Percentiles rank a stretch among this genome's conserved stretches.
phyloP scores from a whole-genome alignment of 2,888 invertebrate species.

The Tiliacea aurago region DNA sequence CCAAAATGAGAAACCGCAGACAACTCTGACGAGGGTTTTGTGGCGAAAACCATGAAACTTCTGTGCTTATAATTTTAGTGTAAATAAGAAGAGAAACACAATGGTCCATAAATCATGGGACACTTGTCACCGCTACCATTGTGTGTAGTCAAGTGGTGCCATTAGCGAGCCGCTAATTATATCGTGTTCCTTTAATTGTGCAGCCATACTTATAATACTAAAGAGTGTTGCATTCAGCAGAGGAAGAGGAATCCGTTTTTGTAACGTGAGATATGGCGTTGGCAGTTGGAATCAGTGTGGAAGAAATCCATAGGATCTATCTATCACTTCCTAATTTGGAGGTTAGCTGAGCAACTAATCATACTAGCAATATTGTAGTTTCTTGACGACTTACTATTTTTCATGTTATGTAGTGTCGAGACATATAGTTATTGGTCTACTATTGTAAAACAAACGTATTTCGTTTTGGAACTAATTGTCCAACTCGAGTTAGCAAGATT shows the following conservation, averaged over 20 bases:
- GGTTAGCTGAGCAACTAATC: neutral
- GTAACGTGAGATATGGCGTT: neutral
- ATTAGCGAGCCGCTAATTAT: conserved; percentile 55
- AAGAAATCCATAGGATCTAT: neutral
- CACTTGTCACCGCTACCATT: conserved; percentile 55
- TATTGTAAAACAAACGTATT: neutral
- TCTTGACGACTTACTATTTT: neutral
- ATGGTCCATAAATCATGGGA: conserved; percentile 64
- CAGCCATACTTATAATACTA: conserved; percentile 34
- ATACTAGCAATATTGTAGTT: neutral
- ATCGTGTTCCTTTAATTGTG: conserved; percentile 57
- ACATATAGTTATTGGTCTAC: no score
- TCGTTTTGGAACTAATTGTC: neutral
- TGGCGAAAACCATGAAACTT: conserved; percentile 8
- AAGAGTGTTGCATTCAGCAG: conserved; percentile 25
- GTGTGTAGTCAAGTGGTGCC: conserved; percentile 38
- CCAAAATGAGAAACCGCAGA: neutral
- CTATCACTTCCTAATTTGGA: neutral
- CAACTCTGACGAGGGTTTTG: neutral
- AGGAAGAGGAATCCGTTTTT: conserved; percentile 22
- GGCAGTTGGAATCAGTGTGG: neutral
- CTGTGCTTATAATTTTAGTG: conserved; percentile 23
- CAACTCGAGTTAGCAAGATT: neutral
- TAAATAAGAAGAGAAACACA: conserved; percentile 50
- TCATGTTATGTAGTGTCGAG: neutral